Base-by-base conservation (phyloP, 2,113 vertebrate species). In the Engraulis encrasicolus region DNA sequence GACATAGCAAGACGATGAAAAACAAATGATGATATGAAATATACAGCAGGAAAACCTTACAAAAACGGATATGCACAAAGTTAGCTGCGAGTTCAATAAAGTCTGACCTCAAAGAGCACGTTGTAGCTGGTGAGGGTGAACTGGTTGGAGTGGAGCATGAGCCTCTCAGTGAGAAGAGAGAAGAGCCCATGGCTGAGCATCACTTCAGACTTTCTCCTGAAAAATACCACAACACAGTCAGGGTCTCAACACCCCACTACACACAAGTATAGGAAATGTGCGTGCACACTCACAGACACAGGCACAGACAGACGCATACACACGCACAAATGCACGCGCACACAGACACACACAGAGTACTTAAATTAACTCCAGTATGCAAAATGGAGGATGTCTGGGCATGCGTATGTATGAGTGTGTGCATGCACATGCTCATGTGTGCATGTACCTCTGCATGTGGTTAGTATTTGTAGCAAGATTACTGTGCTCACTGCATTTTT, bases 61-160 rank as follows among this genome's bases (percentile, higher is more conserved):
- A n/a, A 74, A 14, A 17, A 15, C 61, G 17, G 66, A 66, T 23
- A 31, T 27, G 31, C 66, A 31, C 23, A 31, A 45, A 45, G 40
- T 27, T 31, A n/a, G 5, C 20, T n/a, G 2, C 12, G 23, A 66
- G 23, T 66, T 14, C 14, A 74, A 34, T 4, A 31, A 14, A 45
- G 27, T 84, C 90, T 52, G 94, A 99, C 98, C 98, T 99, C 98
- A 91, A 98, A 99, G 0, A 99, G 95, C 84, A 96, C 97, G 81
- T 99, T 99, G 91, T 99, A 99, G 19, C 96, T 98, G 81, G 98
- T 99, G 95, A 99, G 96, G 84, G 96, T 95, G 93, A 99, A 96
- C 90, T 96, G 93, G 90, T 87, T 95, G 85, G 97, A 95, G 88
- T 99, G 96, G 87, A 99, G 96, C 94, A 97, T 96, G 91, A 99